Base-by-base conservation (phyloP, 2,888 invertebrate species). In the Pammene fasciana region DNA sequence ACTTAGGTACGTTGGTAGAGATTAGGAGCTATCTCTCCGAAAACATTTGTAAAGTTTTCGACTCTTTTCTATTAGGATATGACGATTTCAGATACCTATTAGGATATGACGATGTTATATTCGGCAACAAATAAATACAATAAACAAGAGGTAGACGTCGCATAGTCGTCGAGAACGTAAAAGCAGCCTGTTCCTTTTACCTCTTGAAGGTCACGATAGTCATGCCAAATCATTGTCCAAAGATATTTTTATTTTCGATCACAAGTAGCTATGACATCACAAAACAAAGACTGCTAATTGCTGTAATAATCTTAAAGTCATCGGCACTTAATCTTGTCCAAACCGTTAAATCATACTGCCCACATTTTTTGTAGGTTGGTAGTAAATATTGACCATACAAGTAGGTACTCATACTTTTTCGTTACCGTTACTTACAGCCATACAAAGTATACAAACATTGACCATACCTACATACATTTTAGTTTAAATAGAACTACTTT, bases 151-250 rank as follows among this genome's bases (percentile, higher is more conserved):
- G 34, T 54, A 13, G 26, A n/a, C 54, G 50, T 13, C 11, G 4
- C 34, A 36, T 5, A 52, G 11, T 13, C 13, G 38, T 18, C 13
- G 38, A n/a, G 43, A 45, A 26, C 41, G 45, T n/a, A 18, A 59
- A 57, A 57, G 18, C 41, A 41, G 43, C 45, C 45, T n/a, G n/a
- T 26, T 45, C 59, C 59, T 59, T 59, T 59, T 59, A 59, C 59
- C 56, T n/a, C 13, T 45, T 26, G 43, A 59, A 59, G 57, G 59
- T 45, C 59, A 45, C 45, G n/a, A 59, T 45, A 45, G 45, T 59
- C 59, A 59, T 18, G 45, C 41, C 34, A 34, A 45, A 26, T 43
- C 43, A 13, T 18, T 16, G 41, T 57, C 11, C 18, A 57, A 57
- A 45, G 18, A 26, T 18, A 45, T 59, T 45, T 7, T 1, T 45